These are phyloP conservation scores for Thunnus thynnus DNA, from an alignment of 2,113 vertebrate species.

Conservation along the genomic window DNA sequence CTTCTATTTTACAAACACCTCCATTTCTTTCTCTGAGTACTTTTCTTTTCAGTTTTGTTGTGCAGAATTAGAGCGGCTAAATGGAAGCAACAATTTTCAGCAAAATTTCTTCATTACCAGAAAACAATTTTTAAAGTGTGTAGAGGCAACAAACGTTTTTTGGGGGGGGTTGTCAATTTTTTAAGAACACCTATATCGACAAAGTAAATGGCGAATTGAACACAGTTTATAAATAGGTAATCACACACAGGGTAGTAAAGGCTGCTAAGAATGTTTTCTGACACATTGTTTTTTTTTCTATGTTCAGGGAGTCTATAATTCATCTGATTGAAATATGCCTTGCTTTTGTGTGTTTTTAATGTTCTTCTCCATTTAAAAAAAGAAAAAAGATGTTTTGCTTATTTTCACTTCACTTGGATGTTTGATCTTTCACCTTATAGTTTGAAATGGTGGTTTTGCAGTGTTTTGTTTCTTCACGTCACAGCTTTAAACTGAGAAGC, in stretches of 20 bases:
- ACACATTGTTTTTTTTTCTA: not conserved
- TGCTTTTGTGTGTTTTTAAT: not conserved
- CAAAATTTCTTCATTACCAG: slow-evolving; percentile 63
- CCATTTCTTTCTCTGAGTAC: slow-evolving; percentile 13
- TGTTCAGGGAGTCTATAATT: slow-evolving; percentile 6
- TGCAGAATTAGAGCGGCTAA: slow-evolving; percentile 55
- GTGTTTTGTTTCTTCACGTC: not conserved
- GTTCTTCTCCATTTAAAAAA: too few relatives aligned
- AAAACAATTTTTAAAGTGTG: slow-evolving; percentile 43
- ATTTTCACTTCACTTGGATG: too few relatives aligned
- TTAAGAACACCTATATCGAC: slow-evolving; percentile 47
- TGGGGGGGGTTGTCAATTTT: slow-evolving; percentile 25
- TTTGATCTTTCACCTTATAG: too few relatives aligned
- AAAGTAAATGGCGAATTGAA: slow-evolving; percentile 34
- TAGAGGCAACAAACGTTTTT: slow-evolving; percentile 46
- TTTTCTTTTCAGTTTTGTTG: slow-evolving; percentile 56
- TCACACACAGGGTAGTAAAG: not conserved
- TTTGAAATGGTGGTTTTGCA: not conserved
- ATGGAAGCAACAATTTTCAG: slow-evolving; percentile 64
- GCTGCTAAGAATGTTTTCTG: slow-evolving; percentile 6
- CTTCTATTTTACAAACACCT: slow-evolving; percentile 18
- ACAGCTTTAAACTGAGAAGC: not conserved
- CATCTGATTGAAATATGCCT: not conserved
- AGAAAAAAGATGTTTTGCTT: too few relatives aligned
- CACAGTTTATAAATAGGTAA: slow-evolving; percentile 39